Conservation (phyloP, 2,797 vertebrate genomes). For the Merluccius polli region DNA sequence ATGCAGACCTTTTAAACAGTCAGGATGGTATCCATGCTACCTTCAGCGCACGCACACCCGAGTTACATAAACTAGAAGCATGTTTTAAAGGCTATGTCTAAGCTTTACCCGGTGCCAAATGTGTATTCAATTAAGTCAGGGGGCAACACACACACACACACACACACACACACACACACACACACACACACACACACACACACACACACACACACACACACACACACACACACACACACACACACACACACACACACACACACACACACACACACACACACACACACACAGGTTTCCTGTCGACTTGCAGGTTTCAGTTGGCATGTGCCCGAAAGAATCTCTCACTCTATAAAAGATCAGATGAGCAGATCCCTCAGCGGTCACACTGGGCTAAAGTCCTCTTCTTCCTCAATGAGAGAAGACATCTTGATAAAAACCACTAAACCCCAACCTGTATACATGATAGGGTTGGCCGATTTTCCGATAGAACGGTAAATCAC, state of each 20-base stretch:
- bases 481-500: too few relatives aligned
- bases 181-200: not conserved
- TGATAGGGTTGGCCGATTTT: too few relatives aligned
- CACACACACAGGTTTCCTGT: constrained; percentile 17
- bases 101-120: constrained; percentile 41
- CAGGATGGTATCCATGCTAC: too few relatives aligned
- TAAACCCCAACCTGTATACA: too few relatives aligned
- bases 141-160: constrained; percentile 17
- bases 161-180: too few relatives aligned
- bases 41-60: too few relatives aligned
- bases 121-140: constrained; percentile 50
- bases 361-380: not conserved
- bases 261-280: too few relatives aligned
- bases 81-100: constrained; percentile 19
- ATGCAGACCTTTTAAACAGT: not conserved
- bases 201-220: constrained; percentile 2
- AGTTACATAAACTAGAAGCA: constrained; percentile 33
- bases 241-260: constrained; percentile 3
- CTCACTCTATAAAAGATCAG: constrained; percentile 41
- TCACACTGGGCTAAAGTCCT: too few relatives aligned
- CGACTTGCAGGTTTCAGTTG: constrained; percentile 36
- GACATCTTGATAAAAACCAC: too few relatives aligned
- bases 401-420: too few relatives aligned
- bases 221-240: too few relatives aligned
- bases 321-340: constrained; percentile 37